Percentiles rank a stretch among this genome's conserved stretches.
These are phyloP conservation scores for Dallia pectoralis DNA, from an alignment of 2,797 vertebrate genomes.

Conservation along the genomic window DNA sequence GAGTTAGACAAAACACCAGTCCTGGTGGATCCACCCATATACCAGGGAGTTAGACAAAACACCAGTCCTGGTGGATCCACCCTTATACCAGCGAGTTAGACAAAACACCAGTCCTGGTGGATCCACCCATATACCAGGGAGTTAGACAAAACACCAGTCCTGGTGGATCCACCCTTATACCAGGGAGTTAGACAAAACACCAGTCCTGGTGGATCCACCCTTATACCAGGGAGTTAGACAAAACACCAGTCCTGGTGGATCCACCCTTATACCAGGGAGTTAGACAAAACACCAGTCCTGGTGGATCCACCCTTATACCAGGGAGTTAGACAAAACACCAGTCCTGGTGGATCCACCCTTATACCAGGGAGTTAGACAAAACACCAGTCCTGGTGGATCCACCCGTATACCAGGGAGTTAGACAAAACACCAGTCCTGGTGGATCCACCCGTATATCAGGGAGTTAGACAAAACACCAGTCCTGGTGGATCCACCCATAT, in stretches of 20 bases:
- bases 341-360: slow-evolving; percentile 26
- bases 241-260: slow-evolving; percentile 21
- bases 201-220: slow-evolving; percentile 26
- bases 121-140: slow-evolving; percentile 20
- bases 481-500: slow-evolving; percentile 26
- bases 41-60: too few species aligned
- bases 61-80: slow-evolving; percentile 20
- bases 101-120: slow-evolving; percentile 17
- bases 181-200: too few species aligned
- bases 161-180: slow-evolving; percentile 26
- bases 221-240: too few species aligned
- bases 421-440: slow-evolving; percentile 12
- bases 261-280: slow-evolving; percentile 17
- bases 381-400: slow-evolving; percentile 21
- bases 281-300: slow-evolving; percentile 12
- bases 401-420: too few species aligned
- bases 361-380: too few species aligned
- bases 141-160: neutral
- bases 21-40: slow-evolving; percentile 26
- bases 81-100: too few species aligned
- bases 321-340: neutral
- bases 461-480: neutral
- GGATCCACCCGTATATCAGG: slow-evolving; percentile 25
- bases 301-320: slow-evolving; percentile 22
- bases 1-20: neutral